Base-by-base conservation (phyloP, 2,113 vertebrate species). In the Gymnocephalus cernua region DNA sequence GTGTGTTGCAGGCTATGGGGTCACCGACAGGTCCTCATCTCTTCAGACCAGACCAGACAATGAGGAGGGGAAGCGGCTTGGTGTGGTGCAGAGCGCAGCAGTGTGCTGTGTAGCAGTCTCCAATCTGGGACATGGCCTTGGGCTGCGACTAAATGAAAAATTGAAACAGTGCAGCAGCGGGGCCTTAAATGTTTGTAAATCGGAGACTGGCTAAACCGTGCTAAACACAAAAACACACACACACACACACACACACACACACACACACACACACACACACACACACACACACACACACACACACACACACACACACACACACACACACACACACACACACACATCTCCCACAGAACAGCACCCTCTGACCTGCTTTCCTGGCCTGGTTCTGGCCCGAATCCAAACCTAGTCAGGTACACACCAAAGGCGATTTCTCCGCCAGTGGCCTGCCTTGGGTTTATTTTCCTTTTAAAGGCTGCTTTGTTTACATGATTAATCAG, bases 81-180 rank as follows among this genome's bases (percentile, higher is more conserved):
- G 77, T 74, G 83, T 56, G 50, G 79, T 71, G 84, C 87, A 80
- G 88, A 87, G 87, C 23, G 83, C 84, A 85, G 87, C 64, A 15
- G 74, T 79, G 88, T 72, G 70, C 74, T 88, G 83, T 80, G 90
- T 50, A 89, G 89, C 83, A 77, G 85, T 85, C 90, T 92, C 84
- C 83, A 83, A 91, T 94, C 90, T 90, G 84, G 89, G 89, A 94
- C 89, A 89, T 89, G 84, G 92, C 92, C 91, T 92, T 74, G 75
- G 92, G 92, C 92, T 86, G 88, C 50, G 88, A 91, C 82, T 92
- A 94, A 94, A 95, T 94, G 91, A 93, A 94, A 94, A 93, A 91
- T 82, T 82, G 86, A 88, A 91, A 91, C 79, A 69, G 90, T 64
- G 58, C 91, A 87, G 89, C 89, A 89, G 89, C 71, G 18, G 87